Percentiles rank a stretch among this genome's conserved stretches.
These are phyloP conservation scores for Nipponacmea schrenckii DNA, from an alignment of 2,888 invertebrate species.

Conservation along the genomic window DNA sequence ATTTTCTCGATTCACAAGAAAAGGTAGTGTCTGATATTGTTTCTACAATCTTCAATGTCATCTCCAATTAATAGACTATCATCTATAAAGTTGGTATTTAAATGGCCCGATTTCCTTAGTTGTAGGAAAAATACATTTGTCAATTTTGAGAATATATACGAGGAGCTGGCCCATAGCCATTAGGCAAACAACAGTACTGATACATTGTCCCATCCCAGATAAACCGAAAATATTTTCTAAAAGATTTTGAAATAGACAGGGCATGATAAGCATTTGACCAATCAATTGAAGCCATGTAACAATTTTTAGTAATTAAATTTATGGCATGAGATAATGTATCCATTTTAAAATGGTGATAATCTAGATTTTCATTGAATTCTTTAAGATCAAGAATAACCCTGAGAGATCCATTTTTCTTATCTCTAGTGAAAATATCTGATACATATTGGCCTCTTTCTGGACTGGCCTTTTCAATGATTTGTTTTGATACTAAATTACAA, in stretches of 20 bases:
- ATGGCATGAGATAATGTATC: not conserved
- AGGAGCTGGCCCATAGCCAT: not conserved
- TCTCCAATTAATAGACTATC: slow-evolving; percentile 23
- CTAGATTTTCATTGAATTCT: not conserved
- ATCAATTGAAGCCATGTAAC: not conserved
- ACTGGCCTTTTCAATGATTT: not conserved
- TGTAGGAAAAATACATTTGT: too few relatives aligned
- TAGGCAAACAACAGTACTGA: not conserved
- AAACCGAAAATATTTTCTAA: not conserved
- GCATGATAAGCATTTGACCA: slow-evolving; percentile 11
- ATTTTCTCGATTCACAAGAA: too few relatives aligned
- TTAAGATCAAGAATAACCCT: slow-evolving; percentile 7
- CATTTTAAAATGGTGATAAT: not conserved
- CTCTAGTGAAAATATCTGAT: not conserved
- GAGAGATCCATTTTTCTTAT: slow-evolving; percentile 10
- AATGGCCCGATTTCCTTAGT: slow-evolving; percentile 13
- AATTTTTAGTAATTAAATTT: slow-evolving; percentile 5
- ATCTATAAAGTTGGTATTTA: slow-evolving; percentile 4
- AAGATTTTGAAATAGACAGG: not conserved
- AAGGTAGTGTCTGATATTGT: not conserved
- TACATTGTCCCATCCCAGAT: not conserved
- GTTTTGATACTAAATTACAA: not conserved
- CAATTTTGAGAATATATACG: not conserved
- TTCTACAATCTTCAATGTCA: not conserved
- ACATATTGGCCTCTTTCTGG: not conserved